These are phyloP conservation scores for Remorina albescens DNA, from an alignment of 2,797 vertebrate genomes.

Conservation along the genomic window DNA sequence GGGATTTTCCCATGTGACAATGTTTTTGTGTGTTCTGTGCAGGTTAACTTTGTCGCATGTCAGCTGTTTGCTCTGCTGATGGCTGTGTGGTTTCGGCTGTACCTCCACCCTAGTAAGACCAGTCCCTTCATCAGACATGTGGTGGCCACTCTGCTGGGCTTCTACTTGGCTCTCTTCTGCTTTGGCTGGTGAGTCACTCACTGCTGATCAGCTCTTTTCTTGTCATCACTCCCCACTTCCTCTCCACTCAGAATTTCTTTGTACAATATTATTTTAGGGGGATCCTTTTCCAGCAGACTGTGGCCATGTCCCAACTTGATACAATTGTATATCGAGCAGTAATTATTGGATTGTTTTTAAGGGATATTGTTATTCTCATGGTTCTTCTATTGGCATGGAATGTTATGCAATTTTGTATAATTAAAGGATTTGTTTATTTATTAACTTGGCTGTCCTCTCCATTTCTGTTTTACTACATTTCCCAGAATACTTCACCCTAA, in stretches of 20 bases:
- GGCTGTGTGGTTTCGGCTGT: conserved; percentile 95
- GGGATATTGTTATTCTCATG: conserved; percentile 2
- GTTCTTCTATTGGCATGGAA: conserved; percentile 17
- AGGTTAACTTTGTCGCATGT: conserved; percentile 99
- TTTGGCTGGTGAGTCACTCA: conserved; percentile 95
- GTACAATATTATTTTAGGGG: conserved; percentile 7
- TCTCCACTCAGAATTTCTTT: conserved; percentile 18
- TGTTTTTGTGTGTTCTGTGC: conserved; percentile 43
- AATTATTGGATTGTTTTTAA: conserved; percentile 1
- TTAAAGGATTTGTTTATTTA: conserved; percentile 24
- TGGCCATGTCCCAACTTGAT: conserved; percentile 8
- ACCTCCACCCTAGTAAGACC: conserved; percentile 97
- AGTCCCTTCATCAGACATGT: conserved; percentile 96
- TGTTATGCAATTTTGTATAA: conserved; percentile 34
- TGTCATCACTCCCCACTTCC: conserved; percentile 22
- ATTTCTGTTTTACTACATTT: conserved; percentile 16
- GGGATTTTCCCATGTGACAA: no score
- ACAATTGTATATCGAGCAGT: background rate
- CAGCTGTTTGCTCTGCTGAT: conserved; percentile 97
- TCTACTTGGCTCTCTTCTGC: conserved; percentile 99
- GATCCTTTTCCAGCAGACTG: conserved; percentile 8
- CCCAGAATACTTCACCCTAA: conserved; percentile 2
- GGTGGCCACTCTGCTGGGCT: conserved; percentile 95
- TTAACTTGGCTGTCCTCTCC: background rate
- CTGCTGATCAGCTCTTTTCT: conserved; percentile 24